Conservation (phyloP, 2,797 vertebrate species). For the Diplodus sargus region DNA sequence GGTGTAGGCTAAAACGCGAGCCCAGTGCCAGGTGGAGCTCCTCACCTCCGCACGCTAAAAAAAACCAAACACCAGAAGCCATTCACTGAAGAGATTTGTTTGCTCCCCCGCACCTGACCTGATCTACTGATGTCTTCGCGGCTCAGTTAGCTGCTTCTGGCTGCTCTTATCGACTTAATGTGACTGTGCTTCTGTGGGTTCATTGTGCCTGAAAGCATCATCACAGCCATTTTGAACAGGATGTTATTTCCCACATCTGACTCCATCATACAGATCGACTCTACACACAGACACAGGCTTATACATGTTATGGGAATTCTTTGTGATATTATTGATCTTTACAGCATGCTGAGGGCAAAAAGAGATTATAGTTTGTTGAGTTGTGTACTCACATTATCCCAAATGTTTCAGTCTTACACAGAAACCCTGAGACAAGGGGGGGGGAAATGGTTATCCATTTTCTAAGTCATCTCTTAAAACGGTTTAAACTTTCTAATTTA, state of each 20-base stretch:
- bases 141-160: neutral
- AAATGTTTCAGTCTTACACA: too few species aligned
- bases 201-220: constrained; percentile 8
- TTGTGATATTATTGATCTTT: neutral
- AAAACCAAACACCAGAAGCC: neutral
- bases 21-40: neutral
- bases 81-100: neutral
- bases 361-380: too few species aligned
- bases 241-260: constrained; percentile 8
- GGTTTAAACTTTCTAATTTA: too few species aligned
- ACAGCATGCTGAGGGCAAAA: too few species aligned
- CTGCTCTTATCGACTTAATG: constrained; percentile 8
- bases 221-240: constrained; percentile 8
- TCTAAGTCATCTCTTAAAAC: too few species aligned
- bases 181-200: constrained; percentile 23
- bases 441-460: too few species aligned
- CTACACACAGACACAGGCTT: neutral
- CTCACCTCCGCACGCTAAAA: neutral
- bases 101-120: neutral
- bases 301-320: neutral
- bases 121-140: neutral
- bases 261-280: neutral
- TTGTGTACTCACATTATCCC: too few species aligned
- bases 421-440: too few species aligned
- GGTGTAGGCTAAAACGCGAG: neutral